These are phyloP conservation scores for Gisinianus flammeolus DNA, from an alignment of 2,888 invertebrate species.

Conservation along the genomic window DNA sequence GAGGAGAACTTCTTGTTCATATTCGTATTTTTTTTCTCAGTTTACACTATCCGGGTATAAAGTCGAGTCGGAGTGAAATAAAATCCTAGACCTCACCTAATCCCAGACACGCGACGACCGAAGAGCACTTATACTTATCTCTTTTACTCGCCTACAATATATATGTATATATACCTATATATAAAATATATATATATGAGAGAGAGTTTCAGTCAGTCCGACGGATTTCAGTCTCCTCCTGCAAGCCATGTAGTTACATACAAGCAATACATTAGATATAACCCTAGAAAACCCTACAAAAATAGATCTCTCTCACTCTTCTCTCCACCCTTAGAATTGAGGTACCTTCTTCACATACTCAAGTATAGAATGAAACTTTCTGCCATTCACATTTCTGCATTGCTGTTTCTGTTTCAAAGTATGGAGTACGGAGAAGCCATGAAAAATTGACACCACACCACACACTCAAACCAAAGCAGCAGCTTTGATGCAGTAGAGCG, in stretches of 20 bases:
- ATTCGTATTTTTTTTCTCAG: no score
- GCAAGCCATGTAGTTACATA: not conserved
- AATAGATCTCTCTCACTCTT: not conserved
- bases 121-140: slow-evolving; percentile 16
- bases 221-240: not conserved
- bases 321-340: not conserved
- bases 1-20: no score
- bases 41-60: not conserved
- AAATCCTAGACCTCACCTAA: slow-evolving; percentile 7
- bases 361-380: slow-evolving; percentile 3
- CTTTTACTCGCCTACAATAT: not conserved
- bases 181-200: no score
- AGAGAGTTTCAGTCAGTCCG: no score
- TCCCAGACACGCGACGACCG: slow-evolving; percentile 14
- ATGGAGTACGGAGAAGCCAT: not conserved
- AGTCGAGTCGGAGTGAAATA: not conserved
- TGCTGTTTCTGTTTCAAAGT: not conserved
- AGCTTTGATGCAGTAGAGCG: not conserved
- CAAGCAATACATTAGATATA: not conserved
- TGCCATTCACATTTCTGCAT: slow-evolving; percentile 6
- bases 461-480: not conserved
- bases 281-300: not conserved
- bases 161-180: no score
- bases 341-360: not conserved
- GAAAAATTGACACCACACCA: slow-evolving; percentile 5